Percentiles rank a stretch among this genome's conserved stretches.
These are phyloP conservation scores for Drosophila meridiana DNA, from an alignment of 2,888 invertebrate genomes.

Conservation along the genomic window DNA sequence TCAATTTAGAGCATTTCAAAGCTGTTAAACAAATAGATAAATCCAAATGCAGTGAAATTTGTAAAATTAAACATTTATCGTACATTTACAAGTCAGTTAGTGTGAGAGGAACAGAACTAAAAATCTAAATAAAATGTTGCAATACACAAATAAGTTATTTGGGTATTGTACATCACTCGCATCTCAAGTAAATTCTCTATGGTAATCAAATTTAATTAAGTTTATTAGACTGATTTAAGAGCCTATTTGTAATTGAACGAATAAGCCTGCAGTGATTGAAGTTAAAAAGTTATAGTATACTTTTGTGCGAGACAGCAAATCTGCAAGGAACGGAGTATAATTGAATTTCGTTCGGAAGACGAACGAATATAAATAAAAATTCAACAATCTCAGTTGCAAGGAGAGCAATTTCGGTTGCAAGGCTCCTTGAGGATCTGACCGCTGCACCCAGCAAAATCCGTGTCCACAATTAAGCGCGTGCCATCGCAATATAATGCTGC, in stretches of 20 bases:
- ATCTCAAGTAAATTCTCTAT: neutral
- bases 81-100: neutral
- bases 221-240: neutral
- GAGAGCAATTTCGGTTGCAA: neutral
- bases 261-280: neutral
- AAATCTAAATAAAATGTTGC: neutral
- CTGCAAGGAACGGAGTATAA: neutral
- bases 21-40: neutral
- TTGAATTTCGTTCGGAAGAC: neutral
- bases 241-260: neutral
- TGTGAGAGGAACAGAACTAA: neutral
- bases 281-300: neutral
- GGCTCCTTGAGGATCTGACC: neutral
- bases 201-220: neutral
- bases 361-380: neutral
- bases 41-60: neutral
- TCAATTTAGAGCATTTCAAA: neutral
- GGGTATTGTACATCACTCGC: neutral
- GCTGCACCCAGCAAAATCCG: slow-evolving; percentile 30
- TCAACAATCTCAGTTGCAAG: neutral
- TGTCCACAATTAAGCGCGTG: slow-evolving; percentile 62
- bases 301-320: neutral
- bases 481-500: slow-evolving; percentile 33
- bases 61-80: slow-evolving; percentile 5
- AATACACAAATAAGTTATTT: neutral